These are phyloP conservation scores for Cyclura pinguis DNA, from an alignment of 2,797 vertebrate species.

Conservation along the genomic window DNA sequence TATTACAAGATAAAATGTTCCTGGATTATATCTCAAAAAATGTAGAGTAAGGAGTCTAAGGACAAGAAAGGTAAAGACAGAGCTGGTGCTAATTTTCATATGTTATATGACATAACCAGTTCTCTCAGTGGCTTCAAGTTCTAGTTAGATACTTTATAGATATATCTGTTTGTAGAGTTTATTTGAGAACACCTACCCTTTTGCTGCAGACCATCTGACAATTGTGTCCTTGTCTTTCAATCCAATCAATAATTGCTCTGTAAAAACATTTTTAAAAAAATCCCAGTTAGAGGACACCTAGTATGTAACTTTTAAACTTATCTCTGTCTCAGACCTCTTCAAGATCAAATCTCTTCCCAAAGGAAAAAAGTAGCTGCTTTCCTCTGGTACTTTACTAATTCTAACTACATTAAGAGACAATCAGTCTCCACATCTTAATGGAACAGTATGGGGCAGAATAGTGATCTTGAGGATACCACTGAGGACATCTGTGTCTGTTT, in stretches of 20 bases:
- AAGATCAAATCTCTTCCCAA: too few species aligned
- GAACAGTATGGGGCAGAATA: background rate
- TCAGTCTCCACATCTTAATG: background rate
- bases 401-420: background rate
- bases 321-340: background rate
- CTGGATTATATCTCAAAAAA: background rate
- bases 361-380: background rate
- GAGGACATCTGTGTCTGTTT: background rate
- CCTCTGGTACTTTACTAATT: background rate
- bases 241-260: conserved; percentile 92
- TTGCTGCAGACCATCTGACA: conserved; percentile 97
- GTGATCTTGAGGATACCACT: background rate
- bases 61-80: background rate
- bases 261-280: conserved; percentile 25
- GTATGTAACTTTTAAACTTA: background rate
- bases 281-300: background rate
- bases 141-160: background rate
- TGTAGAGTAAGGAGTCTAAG: background rate
- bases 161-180: too few species aligned
- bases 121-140: background rate
- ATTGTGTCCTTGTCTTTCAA: conserved; percentile 97
- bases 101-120: background rate
- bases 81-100: background rate
- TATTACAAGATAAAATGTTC: background rate
- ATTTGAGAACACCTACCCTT: conserved; percentile 86